Evolutionary conservation across 2,113 vertebrate species (phyloP).

Genomic region (Boulengeromyrus knoepffleri): DNA sequence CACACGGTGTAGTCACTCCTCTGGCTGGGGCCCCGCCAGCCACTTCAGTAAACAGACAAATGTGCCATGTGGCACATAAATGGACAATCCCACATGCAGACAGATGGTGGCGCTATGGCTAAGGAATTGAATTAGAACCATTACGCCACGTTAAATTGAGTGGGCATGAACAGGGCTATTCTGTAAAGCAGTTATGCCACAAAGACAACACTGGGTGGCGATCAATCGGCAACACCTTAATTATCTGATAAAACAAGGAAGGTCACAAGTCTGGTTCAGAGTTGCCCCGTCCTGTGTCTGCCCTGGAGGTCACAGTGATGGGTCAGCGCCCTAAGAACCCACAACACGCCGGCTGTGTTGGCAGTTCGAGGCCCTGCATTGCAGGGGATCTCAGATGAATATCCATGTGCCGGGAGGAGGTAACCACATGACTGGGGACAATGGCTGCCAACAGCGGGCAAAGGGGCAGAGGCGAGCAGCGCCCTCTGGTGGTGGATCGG

Average conservation of each 20-base stretch:
- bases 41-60: not conserved
- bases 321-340: not conserved
- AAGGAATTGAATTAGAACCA: not conserved
- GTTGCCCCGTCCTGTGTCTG: not conserved
- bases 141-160: not conserved
- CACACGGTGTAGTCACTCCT: not conserved
- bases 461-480: not conserved
- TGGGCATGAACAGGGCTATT: not conserved
- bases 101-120: not conserved
- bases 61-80: not conserved
- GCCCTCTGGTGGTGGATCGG: not conserved
- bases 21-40: not conserved
- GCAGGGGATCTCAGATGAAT: not conserved
- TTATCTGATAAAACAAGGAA: not conserved
- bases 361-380: not conserved
- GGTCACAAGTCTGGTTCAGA: not conserved
- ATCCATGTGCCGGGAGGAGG: not conserved
- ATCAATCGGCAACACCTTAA: not conserved
- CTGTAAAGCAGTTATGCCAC: not conserved
- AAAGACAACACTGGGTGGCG: not conserved
- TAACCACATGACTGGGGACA: not conserved
- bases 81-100: not conserved
- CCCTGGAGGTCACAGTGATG: not conserved
- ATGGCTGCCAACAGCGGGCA: not conserved
- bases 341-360: not conserved